Conservation (phyloP, 2,113 vertebrate species). For the Tupaia chinensis region DNA sequence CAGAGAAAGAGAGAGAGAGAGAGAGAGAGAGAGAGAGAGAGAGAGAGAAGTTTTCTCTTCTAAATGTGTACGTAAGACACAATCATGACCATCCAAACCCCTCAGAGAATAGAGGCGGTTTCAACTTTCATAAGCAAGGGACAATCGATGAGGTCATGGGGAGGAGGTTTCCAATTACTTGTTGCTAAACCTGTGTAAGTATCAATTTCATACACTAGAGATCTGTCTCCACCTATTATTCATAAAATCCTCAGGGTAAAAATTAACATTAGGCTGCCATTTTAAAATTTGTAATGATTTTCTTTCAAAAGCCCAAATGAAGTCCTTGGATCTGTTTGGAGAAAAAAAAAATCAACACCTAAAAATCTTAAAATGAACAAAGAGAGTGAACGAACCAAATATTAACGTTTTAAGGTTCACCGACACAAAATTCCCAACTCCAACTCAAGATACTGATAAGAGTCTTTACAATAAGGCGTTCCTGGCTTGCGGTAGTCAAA, state of each 20-base stretch:
- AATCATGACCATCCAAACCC: background rate
- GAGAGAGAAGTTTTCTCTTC: background rate
- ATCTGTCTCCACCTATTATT: constrained; percentile 58
- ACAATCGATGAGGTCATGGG: constrained; percentile 41
- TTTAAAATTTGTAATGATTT: constrained; percentile 65
- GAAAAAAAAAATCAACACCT: background rate
- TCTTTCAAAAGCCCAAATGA: constrained; percentile 21
- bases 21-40: too few relatives aligned
- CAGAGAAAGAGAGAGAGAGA: too few relatives aligned
- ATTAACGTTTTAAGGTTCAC: background rate
- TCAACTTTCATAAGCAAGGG: constrained; percentile 65
- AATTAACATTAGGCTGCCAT: constrained; percentile 52
- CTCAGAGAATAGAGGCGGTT: constrained; percentile 34
- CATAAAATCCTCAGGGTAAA: constrained; percentile 66
- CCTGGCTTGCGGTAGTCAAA: background rate
- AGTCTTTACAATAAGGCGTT: background rate
- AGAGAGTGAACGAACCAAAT: background rate
- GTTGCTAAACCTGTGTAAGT: constrained; percentile 38
- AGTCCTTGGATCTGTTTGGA: background rate
- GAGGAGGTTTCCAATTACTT: constrained; percentile 67
- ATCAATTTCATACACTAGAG: constrained; percentile 69
- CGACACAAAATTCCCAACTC: background rate
- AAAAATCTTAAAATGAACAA: constrained; percentile 42
- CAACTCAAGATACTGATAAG: background rate
- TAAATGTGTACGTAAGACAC: background rate